phyloP scores from a whole-genome alignment of 2,888 invertebrate genomes.

The Rotaria macrura region DNA sequence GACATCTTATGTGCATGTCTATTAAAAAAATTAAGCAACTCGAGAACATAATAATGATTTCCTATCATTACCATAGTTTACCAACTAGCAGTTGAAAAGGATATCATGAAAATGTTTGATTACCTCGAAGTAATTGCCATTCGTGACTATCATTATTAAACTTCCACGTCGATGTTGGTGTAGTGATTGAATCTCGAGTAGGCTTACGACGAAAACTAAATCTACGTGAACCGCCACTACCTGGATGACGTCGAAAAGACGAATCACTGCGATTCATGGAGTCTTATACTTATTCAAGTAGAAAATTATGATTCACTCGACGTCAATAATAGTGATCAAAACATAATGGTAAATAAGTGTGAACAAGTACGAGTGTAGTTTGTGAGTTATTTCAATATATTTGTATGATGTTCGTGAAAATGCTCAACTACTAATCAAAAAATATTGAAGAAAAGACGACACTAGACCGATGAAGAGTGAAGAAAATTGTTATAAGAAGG shows the following conservation, averaged over 20 bases:
- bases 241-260: background rate
- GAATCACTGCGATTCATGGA: background rate
- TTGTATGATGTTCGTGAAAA: background rate
- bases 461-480: background rate
- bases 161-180: background rate
- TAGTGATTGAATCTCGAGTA: background rate
- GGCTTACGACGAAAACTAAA: constrained; percentile 21
- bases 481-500: background rate
- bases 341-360: background rate
- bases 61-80: background rate
- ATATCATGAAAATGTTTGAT: background rate
- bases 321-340: background rate
- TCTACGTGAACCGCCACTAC: background rate
- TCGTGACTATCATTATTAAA: background rate
- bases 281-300: background rate
- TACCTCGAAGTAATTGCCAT: constrained; percentile 8
- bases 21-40: background rate
- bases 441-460: background rate
- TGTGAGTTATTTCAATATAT: background rate
- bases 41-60: background rate
- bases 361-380: background rate
- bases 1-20: background rate
- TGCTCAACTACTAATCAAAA: background rate
- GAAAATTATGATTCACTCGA: background rate
- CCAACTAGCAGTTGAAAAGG: background rate